Base-by-base conservation (phyloP, 2,888 invertebrate genomes). In the Hipparchia sbordonii region DNA sequence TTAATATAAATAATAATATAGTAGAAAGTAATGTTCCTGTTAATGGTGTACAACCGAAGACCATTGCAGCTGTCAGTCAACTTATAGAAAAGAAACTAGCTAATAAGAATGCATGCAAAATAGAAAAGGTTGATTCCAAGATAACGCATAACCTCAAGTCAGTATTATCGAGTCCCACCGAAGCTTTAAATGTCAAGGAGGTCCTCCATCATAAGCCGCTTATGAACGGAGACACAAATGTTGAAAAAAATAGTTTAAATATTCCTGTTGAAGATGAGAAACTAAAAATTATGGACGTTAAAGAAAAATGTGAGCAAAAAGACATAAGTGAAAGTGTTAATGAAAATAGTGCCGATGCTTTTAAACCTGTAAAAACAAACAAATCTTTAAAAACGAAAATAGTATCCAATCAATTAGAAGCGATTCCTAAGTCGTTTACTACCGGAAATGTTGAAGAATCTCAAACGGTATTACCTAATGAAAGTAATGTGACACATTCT, bases 1-100 rank as follows among this genome's bases (percentile, higher is more conserved):
- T 93, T 74, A 94, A 92, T 79, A 93, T 92, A 52, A 94, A 94
- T 78, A 94, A 94, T 76, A 94, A 94, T 78, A 85, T 93, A 12
- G 90, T 93, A 2, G 93, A 92, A 62, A 90, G 85, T 67, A 84
- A 84, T 70, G 81, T 79, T 72, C 78, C 86, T n/a, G 80, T 82
- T 10, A 90, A 85, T 74, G 87, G 89, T 59, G 91, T 91, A 39
- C 84, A 88, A 71, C 85, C 89, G 5, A 90, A 89, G 75, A 89
- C 89, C 48, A 87, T 89, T 60, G 90, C 91, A 56, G 90, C 92
- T 46, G 92, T 92, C 10, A 89, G 85, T 73, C 92, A 93, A 80
- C 82, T 90, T 1, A 87, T 93, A 77, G 89, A 85, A 67, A 93
- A 93, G 76, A 94, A 93, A 74, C 74, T 89, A 72, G 86, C 89